phyloP scores from a whole-genome alignment of 35 echinoderm and acorn worm genomes.

The Eucidaris tribuloides region DNA sequence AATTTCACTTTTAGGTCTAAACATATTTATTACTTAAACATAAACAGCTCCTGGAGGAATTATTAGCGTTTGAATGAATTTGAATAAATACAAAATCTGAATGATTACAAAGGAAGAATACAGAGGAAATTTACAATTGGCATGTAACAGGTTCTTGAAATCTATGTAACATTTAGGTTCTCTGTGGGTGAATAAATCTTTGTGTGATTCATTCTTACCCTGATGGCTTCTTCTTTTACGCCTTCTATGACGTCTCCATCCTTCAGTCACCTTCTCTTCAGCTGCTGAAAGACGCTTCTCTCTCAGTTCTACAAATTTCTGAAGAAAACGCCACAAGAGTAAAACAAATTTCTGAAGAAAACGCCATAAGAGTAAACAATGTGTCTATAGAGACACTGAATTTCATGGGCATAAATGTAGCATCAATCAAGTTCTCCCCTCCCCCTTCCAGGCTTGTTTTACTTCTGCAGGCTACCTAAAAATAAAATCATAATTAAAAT shows the following conservation, averaged over 20 bases:
- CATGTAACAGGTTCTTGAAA: background rate
- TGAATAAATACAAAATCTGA: background rate
- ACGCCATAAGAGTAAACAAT: background rate
- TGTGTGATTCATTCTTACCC: background rate
- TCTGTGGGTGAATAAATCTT: background rate
- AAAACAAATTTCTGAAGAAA: background rate
- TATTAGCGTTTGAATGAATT: background rate
- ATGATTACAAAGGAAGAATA: background rate
- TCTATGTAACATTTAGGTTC: background rate
- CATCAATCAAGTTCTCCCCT: no score
- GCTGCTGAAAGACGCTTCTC: conserved; percentile 20
- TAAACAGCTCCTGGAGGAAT: no score
- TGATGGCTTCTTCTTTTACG: background rate
- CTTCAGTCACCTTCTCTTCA: conserved; percentile 15
- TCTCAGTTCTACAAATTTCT: conserved; percentile 3
- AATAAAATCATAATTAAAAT: no score
- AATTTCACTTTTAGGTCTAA: no score
- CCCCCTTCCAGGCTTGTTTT: no score
- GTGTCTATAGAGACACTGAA: background rate
- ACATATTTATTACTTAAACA: no score
- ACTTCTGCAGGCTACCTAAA: no score
- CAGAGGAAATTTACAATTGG: background rate
- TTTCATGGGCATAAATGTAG: no score
- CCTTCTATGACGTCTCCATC: background rate
- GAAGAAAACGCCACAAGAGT: background rate